Conservation (phyloP, 2,797 vertebrate species). For the Sebastes trivittatus region DNA sequence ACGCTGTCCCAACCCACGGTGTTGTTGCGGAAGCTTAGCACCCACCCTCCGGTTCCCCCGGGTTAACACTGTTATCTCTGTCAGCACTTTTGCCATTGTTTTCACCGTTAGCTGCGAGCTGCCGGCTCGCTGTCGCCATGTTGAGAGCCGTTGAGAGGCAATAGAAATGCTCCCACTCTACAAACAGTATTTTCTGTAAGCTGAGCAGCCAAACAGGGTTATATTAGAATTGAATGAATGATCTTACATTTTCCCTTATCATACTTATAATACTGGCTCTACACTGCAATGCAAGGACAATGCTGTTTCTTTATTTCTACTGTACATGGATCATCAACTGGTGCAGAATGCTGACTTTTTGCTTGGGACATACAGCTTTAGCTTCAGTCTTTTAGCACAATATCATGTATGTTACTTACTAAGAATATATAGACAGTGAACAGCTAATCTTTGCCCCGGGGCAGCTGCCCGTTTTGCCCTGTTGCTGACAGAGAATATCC, state of each 20-base stretch:
- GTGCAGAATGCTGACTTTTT: not conserved
- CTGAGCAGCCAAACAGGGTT: not conserved
- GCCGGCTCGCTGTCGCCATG: too few species aligned
- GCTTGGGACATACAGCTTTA: not conserved
- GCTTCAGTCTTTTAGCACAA: not conserved
- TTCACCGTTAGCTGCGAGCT: too few species aligned
- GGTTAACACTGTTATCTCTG: too few species aligned
- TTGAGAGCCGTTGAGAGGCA: too few species aligned
- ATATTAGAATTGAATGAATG: not conserved
- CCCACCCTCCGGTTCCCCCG: too few species aligned
- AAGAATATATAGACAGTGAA: not conserved
- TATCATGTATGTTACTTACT: not conserved
- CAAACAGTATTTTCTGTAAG: not conserved
- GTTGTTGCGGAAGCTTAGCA: too few species aligned
- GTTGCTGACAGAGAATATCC: not conserved
- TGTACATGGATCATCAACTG: not conserved
- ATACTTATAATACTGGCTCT: not conserved
- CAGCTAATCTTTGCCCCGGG: not conserved
- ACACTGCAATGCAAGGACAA: not conserved
- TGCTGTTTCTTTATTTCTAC: not conserved
- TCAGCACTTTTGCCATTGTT: too few species aligned
- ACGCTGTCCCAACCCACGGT: too few species aligned
- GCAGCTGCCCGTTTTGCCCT: not conserved
- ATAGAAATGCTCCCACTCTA: too few species aligned
- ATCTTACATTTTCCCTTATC: not conserved